phyloP scores from a whole-genome alignment of 2,797 vertebrate species.

The Syngnathus rostellatus region DNA sequence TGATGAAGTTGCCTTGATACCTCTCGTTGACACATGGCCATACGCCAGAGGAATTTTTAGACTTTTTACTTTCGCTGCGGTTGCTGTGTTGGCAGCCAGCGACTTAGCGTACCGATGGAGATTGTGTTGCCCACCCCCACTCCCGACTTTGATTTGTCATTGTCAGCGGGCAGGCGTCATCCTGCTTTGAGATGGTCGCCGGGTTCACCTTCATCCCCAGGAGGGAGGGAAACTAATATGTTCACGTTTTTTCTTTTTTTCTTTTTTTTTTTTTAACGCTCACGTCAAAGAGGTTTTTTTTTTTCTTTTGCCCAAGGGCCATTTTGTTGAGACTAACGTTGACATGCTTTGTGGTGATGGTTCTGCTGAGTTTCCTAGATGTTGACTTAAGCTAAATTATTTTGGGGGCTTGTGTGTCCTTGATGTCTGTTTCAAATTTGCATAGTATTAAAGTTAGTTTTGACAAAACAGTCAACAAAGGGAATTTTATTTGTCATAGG shows the following conservation, averaged over 20 bases:
- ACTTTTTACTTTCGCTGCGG: slow-evolving; percentile 29
- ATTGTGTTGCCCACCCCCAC: slow-evolving; percentile 15
- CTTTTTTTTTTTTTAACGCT: slow-evolving; percentile 23
- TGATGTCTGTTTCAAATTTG: slow-evolving; percentile 38
- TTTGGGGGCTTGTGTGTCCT: slow-evolving; percentile 25
- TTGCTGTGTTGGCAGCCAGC: slow-evolving; percentile 32
- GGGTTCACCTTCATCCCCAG: slow-evolving; percentile 28
- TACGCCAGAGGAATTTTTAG: slow-evolving; percentile 24
- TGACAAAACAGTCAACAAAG: slow-evolving; percentile 13
- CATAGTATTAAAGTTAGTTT: slow-evolving; percentile 24
- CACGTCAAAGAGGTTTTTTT: slow-evolving; percentile 26
- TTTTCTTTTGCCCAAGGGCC: background rate
- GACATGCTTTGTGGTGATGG: slow-evolving; percentile 33
- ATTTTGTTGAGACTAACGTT: slow-evolving; percentile 32
- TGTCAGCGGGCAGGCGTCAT: slow-evolving; percentile 27
- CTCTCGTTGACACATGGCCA: slow-evolving; percentile 37
- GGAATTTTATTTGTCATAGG: background rate
- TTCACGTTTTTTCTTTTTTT: slow-evolving; percentile 22
- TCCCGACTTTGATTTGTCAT: slow-evolving; percentile 50
- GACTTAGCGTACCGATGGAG: slow-evolving; percentile 26
- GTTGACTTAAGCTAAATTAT: slow-evolving; percentile 27
- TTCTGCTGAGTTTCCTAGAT: slow-evolving; percentile 22
- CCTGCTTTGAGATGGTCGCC: slow-evolving; percentile 27
- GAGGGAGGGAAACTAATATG: slow-evolving; percentile 22
- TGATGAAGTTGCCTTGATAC: slow-evolving; percentile 23